Conservation (phyloP, 2,113 vertebrate genomes). For the Gambusia affinis region DNA sequence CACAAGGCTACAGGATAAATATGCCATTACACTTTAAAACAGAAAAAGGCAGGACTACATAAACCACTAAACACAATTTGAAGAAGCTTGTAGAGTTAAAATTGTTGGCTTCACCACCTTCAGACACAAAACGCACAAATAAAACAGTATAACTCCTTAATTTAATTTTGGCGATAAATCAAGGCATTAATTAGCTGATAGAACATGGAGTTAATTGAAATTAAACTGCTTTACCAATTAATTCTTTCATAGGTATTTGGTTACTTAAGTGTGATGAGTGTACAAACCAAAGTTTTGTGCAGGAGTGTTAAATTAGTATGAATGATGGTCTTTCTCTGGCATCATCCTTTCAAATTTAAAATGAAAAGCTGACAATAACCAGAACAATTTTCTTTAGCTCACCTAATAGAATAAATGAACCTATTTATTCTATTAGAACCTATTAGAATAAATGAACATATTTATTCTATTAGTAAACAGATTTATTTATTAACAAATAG, state of each 20-base stretch:
- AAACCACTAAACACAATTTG: background rate
- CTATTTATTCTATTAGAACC: background rate
- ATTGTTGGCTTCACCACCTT: slow-evolving; percentile 2
- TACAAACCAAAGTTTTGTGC: slow-evolving; percentile 3
- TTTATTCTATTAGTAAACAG: too few relatives aligned
- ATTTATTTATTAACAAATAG: too few relatives aligned
- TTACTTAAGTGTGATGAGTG: background rate
- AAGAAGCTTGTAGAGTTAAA: slow-evolving; percentile 24
- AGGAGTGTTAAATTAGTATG: slow-evolving; percentile 7
- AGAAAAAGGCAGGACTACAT: slow-evolving; percentile 18
- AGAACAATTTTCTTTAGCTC: slow-evolving; percentile 5
- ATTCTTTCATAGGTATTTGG: background rate
- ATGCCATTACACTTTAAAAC: slow-evolving; percentile 50
- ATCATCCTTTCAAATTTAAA: slow-evolving; percentile 27
- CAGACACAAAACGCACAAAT: background rate
- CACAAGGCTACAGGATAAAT: slow-evolving; percentile 60
- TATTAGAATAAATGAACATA: slow-evolving; percentile 8
- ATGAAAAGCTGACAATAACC: slow-evolving; percentile 14
- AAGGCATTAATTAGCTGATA: too few relatives aligned
- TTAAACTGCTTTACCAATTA: background rate
- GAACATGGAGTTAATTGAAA: background rate
- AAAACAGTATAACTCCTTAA: background rate
- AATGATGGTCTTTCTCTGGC: slow-evolving; percentile 9
- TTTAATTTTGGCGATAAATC: background rate
- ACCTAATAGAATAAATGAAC: slow-evolving; percentile 15